phyloP scores from a whole-genome alignment of 2,113 vertebrate genomes.

The Poicephalus gulielmi region DNA sequence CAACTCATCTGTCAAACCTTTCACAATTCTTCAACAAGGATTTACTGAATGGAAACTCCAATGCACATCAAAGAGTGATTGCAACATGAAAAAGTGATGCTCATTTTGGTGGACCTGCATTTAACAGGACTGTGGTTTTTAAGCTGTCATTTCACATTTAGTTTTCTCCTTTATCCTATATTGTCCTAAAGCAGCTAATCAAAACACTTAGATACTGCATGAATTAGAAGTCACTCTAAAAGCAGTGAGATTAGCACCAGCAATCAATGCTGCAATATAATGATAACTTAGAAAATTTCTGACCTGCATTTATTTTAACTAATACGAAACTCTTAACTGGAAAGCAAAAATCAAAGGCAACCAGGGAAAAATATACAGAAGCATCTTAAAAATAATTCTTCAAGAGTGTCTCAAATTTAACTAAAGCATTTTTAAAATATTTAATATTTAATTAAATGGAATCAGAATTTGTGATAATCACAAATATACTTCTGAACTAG shows the following conservation, averaged over 20 bases:
- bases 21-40: slow-evolving; percentile 39
- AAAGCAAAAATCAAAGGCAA: background rate
- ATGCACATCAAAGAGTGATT: slow-evolving; percentile 4
- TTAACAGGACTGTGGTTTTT: slow-evolving; percentile 5
- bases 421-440: background rate
- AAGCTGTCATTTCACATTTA: slow-evolving; percentile 3
- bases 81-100: slow-evolving; percentile 7
- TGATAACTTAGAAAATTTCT: background rate
- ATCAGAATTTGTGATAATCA: background rate
- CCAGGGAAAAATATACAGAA: background rate
- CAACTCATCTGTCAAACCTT: slow-evolving; percentile 67
- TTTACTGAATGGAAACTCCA: slow-evolving; percentile 21
- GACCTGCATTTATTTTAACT: background rate
- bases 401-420: background rate
- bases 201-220: background rate
- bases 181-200: background rate
- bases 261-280: slow-evolving; percentile 3
- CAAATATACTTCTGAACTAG: background rate
- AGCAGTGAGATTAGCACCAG: background rate
- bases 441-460: background rate
- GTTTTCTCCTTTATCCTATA: background rate
- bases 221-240: slow-evolving; percentile 31
- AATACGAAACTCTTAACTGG: background rate
- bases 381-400: background rate
- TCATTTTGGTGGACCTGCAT: background rate